Conservation (phyloP, 2,888 invertebrate species). For the Cheilosia vulpina region DNA sequence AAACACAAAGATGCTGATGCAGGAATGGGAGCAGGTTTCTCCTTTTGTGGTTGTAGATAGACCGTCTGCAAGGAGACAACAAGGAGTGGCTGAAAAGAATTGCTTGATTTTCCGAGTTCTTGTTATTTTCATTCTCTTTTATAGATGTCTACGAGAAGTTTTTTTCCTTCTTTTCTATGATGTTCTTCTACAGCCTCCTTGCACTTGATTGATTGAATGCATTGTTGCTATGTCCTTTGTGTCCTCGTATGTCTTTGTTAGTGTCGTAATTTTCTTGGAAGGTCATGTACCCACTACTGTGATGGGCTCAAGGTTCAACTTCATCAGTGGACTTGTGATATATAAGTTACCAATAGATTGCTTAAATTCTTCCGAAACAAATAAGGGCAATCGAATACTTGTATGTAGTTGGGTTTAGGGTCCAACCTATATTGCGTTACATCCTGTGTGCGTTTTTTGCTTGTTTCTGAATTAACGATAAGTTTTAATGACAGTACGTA, state of each 20-base stretch:
- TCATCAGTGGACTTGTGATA: neutral
- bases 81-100: neutral
- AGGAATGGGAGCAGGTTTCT: conserved; percentile 37
- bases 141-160: neutral
- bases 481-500: no score
- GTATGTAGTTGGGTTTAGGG: no score
- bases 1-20: conserved; percentile 19
- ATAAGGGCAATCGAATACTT: no score
- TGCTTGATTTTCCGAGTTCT: neutral
- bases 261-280: neutral
- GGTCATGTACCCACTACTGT: neutral
- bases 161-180: neutral
- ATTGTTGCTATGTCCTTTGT: neutral
- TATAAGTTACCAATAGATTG: no score
- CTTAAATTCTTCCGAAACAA: no score
- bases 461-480: no score
- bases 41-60: neutral
- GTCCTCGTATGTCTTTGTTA: neutral
- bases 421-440: no score
- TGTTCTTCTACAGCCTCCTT: neutral
- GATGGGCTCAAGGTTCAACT: neutral
- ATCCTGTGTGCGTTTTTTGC: no score
- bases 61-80: neutral
- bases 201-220: conserved; percentile 4
- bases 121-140: neutral